Conservation (phyloP, 2,888 invertebrate genomes). For the Frankliniella intonsa region DNA sequence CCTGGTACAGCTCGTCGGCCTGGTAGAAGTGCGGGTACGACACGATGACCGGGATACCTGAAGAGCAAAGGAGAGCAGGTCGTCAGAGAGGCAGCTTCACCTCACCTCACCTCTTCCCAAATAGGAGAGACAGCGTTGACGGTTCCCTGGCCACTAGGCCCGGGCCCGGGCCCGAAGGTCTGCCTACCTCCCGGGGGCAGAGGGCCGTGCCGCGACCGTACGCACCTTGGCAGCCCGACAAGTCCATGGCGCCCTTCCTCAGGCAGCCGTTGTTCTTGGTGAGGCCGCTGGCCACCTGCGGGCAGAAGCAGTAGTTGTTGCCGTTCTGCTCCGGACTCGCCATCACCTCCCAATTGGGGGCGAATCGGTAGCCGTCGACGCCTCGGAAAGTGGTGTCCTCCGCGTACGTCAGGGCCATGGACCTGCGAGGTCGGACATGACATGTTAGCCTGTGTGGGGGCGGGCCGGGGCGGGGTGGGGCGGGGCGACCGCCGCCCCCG, state of each 20-base stretch:
- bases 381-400: background rate
- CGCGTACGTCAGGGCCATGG: background rate
- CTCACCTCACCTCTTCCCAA: no score
- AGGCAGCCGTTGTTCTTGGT: conserved; percentile 16
- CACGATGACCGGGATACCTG: background rate
- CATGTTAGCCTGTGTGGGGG: background rate
- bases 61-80: no score
- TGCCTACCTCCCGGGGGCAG: no score
- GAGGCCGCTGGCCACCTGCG: background rate
- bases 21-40: conserved; percentile 8
- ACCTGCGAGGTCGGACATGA: background rate
- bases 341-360: background rate
- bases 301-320: conserved; percentile 23
- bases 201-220: background rate
- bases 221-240: conserved; percentile 1
- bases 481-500: background rate
- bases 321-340: background rate
- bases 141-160: background rate
- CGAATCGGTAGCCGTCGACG: background rate
- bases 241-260: background rate
- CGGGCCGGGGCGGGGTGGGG: no score
- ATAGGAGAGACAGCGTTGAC: no score
- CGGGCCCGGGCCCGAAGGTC: no score
- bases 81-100: no score
- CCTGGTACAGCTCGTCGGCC: background rate